Evolutionary conservation across 2,888 invertebrate species (phyloP).

Genomic region (Tenthredo amoena): DNA sequence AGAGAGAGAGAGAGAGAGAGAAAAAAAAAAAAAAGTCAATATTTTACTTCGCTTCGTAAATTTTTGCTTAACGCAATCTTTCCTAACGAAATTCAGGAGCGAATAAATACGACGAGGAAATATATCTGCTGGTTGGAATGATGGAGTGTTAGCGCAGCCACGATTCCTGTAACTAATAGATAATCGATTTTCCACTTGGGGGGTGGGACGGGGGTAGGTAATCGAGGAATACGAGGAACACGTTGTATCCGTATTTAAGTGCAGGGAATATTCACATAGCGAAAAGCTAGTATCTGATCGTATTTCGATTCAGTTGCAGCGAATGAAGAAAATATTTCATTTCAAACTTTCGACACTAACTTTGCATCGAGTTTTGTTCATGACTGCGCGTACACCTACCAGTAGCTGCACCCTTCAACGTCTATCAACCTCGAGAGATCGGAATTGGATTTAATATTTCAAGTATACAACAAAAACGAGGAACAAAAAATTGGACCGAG

Average conservation of each 20-base stretch:
- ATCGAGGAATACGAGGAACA: neutral
- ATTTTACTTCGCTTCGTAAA: too few species aligned
- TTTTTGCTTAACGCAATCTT: too few species aligned
- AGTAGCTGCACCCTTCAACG: neutral
- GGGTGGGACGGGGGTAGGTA: neutral
- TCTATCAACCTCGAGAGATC: neutral
- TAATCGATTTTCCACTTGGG: neutral
- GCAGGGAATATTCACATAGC: neutral
- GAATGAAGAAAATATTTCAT: slow-evolving; percentile 9
- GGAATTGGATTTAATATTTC: slow-evolving; percentile 18
- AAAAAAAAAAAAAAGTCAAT: too few species aligned
- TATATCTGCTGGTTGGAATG: neutral
- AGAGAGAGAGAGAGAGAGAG: too few species aligned
- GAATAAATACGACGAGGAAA: neutral
- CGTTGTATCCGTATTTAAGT: neutral
- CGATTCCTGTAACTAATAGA: neutral
- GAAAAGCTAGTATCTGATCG: neutral
- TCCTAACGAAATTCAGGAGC: neutral
- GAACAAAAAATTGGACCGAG: neutral
- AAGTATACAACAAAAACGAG: neutral
- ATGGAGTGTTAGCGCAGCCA: neutral
- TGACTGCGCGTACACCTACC: neutral
- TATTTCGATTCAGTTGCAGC: neutral
- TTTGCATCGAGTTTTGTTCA: neutral
- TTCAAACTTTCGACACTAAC: neutral